Evolutionary conservation across 2,797 vertebrate genomes (phyloP).

Genomic region (Xiphorhynchus erythropygius): DNA sequence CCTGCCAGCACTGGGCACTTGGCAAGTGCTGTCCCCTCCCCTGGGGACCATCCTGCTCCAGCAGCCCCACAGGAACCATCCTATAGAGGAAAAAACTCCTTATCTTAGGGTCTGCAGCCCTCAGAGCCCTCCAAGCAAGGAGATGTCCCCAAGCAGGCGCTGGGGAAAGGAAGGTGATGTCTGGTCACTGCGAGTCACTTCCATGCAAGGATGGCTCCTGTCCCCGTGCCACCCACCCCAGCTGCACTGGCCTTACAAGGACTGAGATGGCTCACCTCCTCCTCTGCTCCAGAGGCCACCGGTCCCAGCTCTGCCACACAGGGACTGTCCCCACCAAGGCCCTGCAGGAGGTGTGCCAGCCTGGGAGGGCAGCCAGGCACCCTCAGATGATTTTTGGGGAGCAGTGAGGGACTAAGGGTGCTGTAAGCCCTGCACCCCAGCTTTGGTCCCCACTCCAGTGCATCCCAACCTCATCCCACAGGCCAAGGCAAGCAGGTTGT

Average conservation of each 20-base stretch:
- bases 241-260: conserved; percentile 11
- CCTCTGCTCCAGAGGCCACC: neutral
- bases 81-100: neutral
- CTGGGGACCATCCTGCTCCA: neutral
- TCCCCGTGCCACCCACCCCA: accelerated
- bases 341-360: neutral
- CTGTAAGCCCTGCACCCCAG: neutral
- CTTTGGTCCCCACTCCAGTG: neutral
- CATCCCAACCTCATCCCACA: neutral
- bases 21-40: neutral
- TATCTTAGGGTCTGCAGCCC: neutral
- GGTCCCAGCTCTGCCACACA: accelerated
- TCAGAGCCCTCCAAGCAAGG: neutral
- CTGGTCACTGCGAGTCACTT: neutral
- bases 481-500: neutral
- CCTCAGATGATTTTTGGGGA: neutral
- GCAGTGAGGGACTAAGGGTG: accelerated
- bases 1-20: neutral
- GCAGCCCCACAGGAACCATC: neutral
- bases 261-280: accelerated
- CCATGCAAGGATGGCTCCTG: neutral
- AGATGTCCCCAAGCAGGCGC: neutral
- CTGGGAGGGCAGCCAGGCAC: neutral
- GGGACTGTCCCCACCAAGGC: neutral
- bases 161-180: neutral